Evolutionary conservation across 2,797 vertebrate genomes (phyloP).

Genomic region (Schizothorax lantsangensis): DNA sequence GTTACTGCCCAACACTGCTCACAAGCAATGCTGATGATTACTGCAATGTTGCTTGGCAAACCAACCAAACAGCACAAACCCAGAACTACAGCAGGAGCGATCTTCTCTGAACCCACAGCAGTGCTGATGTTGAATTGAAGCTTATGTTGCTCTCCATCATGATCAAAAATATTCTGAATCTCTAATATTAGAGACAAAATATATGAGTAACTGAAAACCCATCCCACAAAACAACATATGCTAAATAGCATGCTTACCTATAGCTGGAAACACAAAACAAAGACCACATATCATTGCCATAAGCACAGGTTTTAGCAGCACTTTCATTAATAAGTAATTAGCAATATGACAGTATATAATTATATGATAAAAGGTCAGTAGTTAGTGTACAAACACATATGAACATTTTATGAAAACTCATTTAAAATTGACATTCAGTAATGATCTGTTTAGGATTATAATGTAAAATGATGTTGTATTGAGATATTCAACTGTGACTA

Average conservation of each 20-base stretch:
- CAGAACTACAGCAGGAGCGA: too few relatives aligned
- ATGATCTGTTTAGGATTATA: not conserved
- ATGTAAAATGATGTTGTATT: not conserved
- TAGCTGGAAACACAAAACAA: not conserved
- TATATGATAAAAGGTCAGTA: not conserved
- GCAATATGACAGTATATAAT: not conserved
- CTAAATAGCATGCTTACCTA: not conserved
- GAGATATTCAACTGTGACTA: too few relatives aligned
- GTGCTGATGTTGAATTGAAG: too few relatives aligned
- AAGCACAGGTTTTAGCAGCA: not conserved
- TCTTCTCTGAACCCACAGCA: too few relatives aligned
- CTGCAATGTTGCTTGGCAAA: too few relatives aligned
- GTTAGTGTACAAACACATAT: not conserved
- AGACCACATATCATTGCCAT: not conserved
- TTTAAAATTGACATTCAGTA: not conserved
- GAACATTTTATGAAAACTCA: not conserved
- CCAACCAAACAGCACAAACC: too few relatives aligned
- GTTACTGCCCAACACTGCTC: too few relatives aligned
- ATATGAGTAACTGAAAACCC: too few relatives aligned
- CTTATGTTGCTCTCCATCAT: slow-evolving; percentile 37
- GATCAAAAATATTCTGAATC: too few relatives aligned
- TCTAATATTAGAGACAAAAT: too few relatives aligned
- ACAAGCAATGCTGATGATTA: too few relatives aligned
- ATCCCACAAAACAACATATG: not conserved
- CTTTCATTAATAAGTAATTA: slow-evolving; percentile 15